Conservation (phyloP, 1,140 invertebrate genomes). For the Brachionus rotundiformis region DNA sequence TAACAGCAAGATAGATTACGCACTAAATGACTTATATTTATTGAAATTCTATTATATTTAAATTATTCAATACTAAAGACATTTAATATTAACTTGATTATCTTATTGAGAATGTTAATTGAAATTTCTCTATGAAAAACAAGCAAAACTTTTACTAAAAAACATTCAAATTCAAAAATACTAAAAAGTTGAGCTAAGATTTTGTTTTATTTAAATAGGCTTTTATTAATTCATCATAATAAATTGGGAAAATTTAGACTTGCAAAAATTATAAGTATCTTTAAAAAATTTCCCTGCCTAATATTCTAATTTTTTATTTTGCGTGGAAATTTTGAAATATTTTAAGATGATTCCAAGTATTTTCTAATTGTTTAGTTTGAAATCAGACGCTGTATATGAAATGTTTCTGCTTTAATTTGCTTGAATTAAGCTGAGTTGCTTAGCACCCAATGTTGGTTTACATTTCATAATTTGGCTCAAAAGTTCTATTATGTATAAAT, state of each 20-base stretch:
- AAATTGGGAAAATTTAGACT: no score
- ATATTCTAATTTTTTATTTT: not conserved
- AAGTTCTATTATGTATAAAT: no score
- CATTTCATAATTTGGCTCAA: not conserved
- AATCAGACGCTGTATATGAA: not conserved
- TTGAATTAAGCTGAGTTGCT: not conserved
- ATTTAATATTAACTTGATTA: not conserved
- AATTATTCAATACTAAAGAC: not conserved
- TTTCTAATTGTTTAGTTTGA: not conserved
- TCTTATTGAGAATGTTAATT: no score
- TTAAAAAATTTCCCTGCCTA: not conserved
- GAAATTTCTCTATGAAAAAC: not conserved
- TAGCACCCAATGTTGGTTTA: not conserved
- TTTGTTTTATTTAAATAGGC: no score
- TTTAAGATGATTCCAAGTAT: no score
- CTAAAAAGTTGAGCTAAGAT: no score
- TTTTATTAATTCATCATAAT: no score
- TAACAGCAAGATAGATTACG: not conserved
- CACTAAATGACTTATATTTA: not conserved
- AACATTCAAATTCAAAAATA: no score
- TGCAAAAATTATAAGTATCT: not conserved
- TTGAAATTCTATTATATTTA: not conserved
- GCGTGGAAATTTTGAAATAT: not conserved
- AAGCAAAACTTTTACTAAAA: no score
- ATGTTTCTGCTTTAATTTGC: not conserved